Percentiles rank a stretch among this genome's conserved stretches.
These are phyloP conservation scores for Bathynomus jamesi DNA, from an alignment of 1,140 invertebrate genomes.

Conservation along the genomic window DNA sequence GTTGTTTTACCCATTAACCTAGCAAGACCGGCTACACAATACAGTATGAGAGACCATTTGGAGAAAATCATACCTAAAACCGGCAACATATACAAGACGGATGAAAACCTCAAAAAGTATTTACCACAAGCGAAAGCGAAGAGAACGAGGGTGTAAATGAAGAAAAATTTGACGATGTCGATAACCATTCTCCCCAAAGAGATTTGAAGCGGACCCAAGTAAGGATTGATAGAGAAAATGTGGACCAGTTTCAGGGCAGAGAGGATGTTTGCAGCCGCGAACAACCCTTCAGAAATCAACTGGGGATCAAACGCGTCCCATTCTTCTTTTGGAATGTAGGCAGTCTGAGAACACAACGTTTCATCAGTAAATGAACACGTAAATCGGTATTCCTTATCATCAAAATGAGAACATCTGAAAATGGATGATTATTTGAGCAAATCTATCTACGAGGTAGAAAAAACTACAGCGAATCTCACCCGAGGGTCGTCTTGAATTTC, in stretches of 20 bases:
- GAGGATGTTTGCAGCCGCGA: slow-evolving; percentile 91
- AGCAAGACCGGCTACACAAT: no score
- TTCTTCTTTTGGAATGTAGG: slow-evolving; percentile 65
- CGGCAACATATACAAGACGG: no score
- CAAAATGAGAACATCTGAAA: no score
- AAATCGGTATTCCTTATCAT: no score
- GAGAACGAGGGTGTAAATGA: slow-evolving; percentile 71
- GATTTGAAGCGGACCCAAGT: slow-evolving; percentile 77
- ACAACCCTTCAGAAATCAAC: slow-evolving; percentile 85
- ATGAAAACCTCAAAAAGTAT: no score
- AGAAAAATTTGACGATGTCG: slow-evolving; percentile 81
- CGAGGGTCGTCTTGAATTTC: slow-evolving; percentile 39
- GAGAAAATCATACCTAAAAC: no score
- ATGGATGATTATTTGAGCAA: no score
- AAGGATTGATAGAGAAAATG: slow-evolving; percentile 83
- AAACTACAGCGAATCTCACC: no score
- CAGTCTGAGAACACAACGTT: slow-evolving; percentile 44
- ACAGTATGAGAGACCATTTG: no score
- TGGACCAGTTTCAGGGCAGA: slow-evolving; percentile 77
- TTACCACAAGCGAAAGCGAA: slow-evolving; percentile 74
- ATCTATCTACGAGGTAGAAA: no score
- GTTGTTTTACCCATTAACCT: no score
- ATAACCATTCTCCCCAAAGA: slow-evolving; percentile 75
- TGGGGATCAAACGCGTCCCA: slow-evolving; percentile 93
- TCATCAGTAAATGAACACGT: no score